Evolutionary conservation across 2,888 invertebrate genomes (phyloP), one percentile per base, ranked within the genome.

Genomic region (Napeogenes sylphis): DNA sequence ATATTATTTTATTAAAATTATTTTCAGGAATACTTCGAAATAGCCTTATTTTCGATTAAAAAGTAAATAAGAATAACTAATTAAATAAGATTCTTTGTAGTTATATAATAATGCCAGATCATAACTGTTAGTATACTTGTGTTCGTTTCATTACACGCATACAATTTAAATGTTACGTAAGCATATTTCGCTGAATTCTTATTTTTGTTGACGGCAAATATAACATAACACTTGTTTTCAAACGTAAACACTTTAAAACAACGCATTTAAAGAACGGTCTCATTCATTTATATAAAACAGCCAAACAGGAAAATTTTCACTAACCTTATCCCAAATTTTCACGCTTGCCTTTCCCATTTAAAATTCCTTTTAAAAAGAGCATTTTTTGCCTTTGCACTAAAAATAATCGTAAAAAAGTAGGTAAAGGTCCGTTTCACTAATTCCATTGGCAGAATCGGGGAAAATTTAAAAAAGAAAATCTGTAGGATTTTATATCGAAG

Each of bases 101-200:
- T 42, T 42, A 42, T 42, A 42, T 10, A 42, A 42, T 3, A 10
- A 42, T 42, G 42, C 3, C 42, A 3, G 6, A 35, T 10, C 10
- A 10, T 42, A 3, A 42, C 10, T 77, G 76, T 77, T 78, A 77
- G 74, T 78, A 74, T 78, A 73, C 75, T 69, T 71, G 75, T 72
- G 69, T 67, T 71, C 76, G 76, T 80, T 81, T 74, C 71, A 66
- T 78, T 78, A 79, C 80, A 81, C 77, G 78, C 70, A 71, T 63
- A 71, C 68, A 75, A 78, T 82, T 76, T 73, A 71, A 78, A 76
- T 75, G 75, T 74, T 73, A 70, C 74, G 70, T 74, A 74, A 68
- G 73, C 73, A 73, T 73, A 73, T 71, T 76, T 73, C 12, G 10
- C 42, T 10, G 42, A 42, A 42, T 42, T 8, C 66, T 59, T 66